Conservation (phyloP, 1,140 invertebrate genomes). For the Prorops nasuta region DNA sequence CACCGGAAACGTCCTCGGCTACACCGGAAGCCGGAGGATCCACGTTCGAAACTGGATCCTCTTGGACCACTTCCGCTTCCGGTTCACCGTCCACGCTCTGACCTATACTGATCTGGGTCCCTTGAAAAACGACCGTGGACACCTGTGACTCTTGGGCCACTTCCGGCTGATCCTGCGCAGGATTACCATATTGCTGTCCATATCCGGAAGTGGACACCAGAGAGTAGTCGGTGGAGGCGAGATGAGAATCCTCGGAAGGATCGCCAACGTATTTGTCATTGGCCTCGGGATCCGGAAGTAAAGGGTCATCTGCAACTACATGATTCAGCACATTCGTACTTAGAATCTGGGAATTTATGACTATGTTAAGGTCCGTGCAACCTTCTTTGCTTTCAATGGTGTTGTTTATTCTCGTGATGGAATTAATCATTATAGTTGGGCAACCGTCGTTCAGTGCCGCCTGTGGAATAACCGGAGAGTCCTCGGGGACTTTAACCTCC, state of each 20-base stretch:
- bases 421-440: conserved; percentile 51
- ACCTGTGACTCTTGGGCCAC: not conserved
- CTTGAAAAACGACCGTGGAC: conserved; percentile 34
- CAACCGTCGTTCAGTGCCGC: conserved; percentile 36
- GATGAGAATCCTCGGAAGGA: not conserved
- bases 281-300: not conserved
- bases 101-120: conserved; percentile 39
- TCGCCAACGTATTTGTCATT: conserved; percentile 23
- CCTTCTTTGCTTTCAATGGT: conserved; percentile 51
- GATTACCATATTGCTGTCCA: no score
- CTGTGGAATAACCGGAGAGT: conserved; percentile 8
- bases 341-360: conserved; percentile 52
- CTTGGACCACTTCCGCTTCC: conserved; percentile 4
- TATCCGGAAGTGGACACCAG: no score
- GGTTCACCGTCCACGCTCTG: not conserved
- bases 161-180: no score
- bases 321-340: conserved; percentile 38
- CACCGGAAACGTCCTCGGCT: not conserved
- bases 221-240: not conserved
- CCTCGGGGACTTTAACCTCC: not conserved
- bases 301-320: not conserved
- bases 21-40: not conserved
- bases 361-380: conserved; percentile 53
- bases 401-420: conserved; percentile 49
- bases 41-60: not conserved